phyloP scores from a whole-genome alignment of 2,113 vertebrate species.

The Quiscalus mexicanus region DNA sequence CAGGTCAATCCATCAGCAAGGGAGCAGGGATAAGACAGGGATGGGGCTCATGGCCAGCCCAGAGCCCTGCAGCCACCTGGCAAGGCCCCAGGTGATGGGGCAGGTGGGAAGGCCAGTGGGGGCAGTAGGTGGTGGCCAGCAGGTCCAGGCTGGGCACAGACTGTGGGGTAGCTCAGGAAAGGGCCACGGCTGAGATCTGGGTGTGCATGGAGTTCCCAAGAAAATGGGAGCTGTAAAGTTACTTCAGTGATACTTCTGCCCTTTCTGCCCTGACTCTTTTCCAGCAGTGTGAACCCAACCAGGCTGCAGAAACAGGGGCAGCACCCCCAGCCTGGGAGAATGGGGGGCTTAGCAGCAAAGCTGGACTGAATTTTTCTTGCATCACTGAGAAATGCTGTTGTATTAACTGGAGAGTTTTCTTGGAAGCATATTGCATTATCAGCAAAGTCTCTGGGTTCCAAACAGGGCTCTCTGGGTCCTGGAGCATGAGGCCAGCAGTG shows the following conservation, averaged over 20 bases:
- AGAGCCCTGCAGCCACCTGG: not conserved
- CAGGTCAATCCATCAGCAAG: not conserved
- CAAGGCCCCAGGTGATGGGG: not conserved
- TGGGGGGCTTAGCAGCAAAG: not conserved
- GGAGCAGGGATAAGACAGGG: not conserved
- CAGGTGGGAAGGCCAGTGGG: accelerated
- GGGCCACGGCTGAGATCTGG: not conserved
- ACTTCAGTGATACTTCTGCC: not conserved
- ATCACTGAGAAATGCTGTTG: not conserved
- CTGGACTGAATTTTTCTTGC: not conserved
- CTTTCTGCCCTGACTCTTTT: not conserved
- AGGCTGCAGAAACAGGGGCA: not conserved
- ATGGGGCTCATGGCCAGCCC: too few relatives aligned
- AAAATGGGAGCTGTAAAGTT: not conserved
- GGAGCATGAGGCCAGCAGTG: not conserved
- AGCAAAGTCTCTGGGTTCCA: not conserved
- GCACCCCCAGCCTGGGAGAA: accelerated
- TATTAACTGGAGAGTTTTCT: not conserved
- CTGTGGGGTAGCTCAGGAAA: not conserved
- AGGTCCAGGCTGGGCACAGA: not conserved
- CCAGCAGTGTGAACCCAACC: not conserved
- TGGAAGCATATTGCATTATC: not conserved
- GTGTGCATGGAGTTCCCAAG: not conserved
- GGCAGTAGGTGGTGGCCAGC: not conserved
- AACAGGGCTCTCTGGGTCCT: not conserved